A percentile compares a stretch with the other conserved stretches of the same genome.
These are phyloP conservation scores for Sebastes itinus DNA, from an alignment of 2,797 vertebrate species.

Conservation along the genomic window DNA sequence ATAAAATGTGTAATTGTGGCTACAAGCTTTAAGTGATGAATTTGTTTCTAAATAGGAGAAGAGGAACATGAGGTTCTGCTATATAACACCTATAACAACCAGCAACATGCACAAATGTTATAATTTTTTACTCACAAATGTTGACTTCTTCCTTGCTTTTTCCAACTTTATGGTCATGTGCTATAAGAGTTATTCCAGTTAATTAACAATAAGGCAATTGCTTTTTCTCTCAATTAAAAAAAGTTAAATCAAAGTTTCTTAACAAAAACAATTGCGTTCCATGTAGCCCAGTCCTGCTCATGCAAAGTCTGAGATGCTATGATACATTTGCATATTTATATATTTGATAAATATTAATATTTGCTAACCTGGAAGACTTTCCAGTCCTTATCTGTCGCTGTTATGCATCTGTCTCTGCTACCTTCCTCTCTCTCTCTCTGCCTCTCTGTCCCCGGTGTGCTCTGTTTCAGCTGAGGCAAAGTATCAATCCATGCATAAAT, in stretches of 20 bases:
- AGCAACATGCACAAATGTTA: neutral
- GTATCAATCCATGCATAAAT: conserved; percentile 60
- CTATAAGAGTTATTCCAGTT: neutral
- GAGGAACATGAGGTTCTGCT: neutral
- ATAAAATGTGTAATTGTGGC: neutral
- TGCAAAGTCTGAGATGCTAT: neutral
- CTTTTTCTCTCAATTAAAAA: neutral
- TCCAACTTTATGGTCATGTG: neutral
- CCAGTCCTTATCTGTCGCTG: neutral
- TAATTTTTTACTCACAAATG: neutral
- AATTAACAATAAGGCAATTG: neutral
- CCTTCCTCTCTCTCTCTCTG: neutral
- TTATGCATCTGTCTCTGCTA: conserved; percentile 17
- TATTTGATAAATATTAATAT: conserved; percentile 30
- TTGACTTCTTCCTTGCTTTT: neutral
- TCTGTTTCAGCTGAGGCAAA: conserved; percentile 37
- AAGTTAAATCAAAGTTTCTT: neutral
- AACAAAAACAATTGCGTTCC: neutral
- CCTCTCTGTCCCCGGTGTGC: conserved; percentile 6
- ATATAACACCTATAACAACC: neutral
- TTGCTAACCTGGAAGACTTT: conserved; percentile 23
- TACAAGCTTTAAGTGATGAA: neutral
- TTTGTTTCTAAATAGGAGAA: neutral
- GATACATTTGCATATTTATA: conserved; percentile 29
- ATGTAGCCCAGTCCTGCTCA: neutral